A percentile compares a stretch with the other conserved stretches of the same genome.
Evolutionary conservation across 1,140 invertebrate species (phyloP).

Genomic region (Amyelois transitella): DNA sequence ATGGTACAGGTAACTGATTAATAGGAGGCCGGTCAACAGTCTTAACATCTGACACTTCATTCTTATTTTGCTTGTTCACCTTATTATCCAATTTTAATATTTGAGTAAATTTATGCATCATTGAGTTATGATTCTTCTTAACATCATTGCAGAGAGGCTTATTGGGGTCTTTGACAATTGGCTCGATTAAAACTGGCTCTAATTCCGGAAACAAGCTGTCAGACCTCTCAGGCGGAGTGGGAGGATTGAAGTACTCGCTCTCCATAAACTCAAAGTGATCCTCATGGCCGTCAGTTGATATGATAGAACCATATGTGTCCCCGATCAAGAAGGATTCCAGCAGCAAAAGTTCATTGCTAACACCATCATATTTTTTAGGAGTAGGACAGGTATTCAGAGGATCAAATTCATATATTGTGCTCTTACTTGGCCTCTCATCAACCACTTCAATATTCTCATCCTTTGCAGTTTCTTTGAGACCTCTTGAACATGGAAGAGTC

Average conservation of each 20-base stretch:
- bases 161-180: slow-evolving; percentile 13
- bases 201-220: slow-evolving; percentile 39
- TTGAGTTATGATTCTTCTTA: slow-evolving; percentile 16
- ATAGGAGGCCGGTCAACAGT: slow-evolving; percentile 43
- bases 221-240: slow-evolving; percentile 55
- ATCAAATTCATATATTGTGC: slow-evolving; percentile 66
- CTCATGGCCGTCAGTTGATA: slow-evolving; percentile 38
- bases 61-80: slow-evolving; percentile 35
- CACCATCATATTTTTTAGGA: slow-evolving; percentile 43
- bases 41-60: slow-evolving; percentile 30
- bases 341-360: slow-evolving; percentile 59
- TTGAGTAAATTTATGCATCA: slow-evolving; percentile 53
- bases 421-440: slow-evolving; percentile 42
- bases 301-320: slow-evolving; percentile 56
- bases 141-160: neutral
- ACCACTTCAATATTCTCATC: slow-evolving; percentile 4
- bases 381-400: slow-evolving; percentile 38
- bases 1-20: slow-evolving; percentile 32
- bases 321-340: slow-evolving; percentile 59
- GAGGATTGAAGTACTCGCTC: slow-evolving; percentile 57
- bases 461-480: slow-evolving; percentile 4
- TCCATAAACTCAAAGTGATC: slow-evolving; percentile 47
- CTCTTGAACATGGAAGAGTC: slow-evolving; percentile 29
- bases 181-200: neutral
- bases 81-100: slow-evolving; percentile 53